These are phyloP conservation scores for Parambassis ranga DNA, from an alignment of 2,797 vertebrate species.

Conservation along the genomic window DNA sequence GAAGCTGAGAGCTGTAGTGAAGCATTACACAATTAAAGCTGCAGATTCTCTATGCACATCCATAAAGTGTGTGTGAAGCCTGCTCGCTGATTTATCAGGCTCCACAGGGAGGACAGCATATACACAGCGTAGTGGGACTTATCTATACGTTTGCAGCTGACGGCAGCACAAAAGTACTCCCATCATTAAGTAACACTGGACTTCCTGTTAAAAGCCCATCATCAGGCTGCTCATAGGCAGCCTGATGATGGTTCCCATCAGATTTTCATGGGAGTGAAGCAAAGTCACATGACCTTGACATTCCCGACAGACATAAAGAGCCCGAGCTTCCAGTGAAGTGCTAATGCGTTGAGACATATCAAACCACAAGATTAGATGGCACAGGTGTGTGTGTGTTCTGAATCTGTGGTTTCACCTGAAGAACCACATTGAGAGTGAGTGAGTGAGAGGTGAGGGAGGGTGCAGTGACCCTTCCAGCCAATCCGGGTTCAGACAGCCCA, in stretches of 20 bases:
- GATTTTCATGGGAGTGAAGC: slow-evolving; percentile 23
- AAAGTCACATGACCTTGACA: slow-evolving; percentile 1
- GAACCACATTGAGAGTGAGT: background rate
- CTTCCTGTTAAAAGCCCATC: slow-evolving; percentile 71
- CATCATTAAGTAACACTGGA: slow-evolving; percentile 28
- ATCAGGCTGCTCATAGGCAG: slow-evolving; percentile 34
- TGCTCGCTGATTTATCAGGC: no score
- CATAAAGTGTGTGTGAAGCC: no score
- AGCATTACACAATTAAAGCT: no score
- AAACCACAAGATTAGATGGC: background rate
- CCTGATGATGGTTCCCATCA: no score
- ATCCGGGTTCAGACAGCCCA: background rate
- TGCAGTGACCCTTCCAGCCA: no score
- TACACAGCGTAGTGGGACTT: background rate
- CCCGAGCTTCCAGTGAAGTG: background rate
- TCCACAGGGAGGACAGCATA: background rate
- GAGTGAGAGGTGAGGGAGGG: background rate
- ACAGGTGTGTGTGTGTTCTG: background rate
- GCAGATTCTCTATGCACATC: no score
- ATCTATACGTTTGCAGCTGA: slow-evolving; percentile 48
- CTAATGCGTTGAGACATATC: background rate
- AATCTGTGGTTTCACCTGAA: slow-evolving; percentile 21
- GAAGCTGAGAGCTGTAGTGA: no score
- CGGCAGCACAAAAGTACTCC: slow-evolving; percentile 54
- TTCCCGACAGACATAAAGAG: background rate